These are phyloP conservation scores for Zaprionus vittiger DNA, from an alignment of 1,140 invertebrate species.

Conservation along the genomic window DNA sequence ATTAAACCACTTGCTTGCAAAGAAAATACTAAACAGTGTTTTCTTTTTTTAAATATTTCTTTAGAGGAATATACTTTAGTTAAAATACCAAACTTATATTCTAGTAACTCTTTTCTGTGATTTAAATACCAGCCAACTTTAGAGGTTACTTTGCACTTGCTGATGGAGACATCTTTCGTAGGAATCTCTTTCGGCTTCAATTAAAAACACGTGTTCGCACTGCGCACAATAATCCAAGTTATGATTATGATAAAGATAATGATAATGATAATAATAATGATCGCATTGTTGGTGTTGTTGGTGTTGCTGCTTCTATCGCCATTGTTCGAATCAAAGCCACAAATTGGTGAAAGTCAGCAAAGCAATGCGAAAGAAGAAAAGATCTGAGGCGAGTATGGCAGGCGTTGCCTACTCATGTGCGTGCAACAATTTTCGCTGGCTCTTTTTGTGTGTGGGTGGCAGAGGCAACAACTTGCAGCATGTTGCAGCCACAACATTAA, in stretches of 20 bases:
- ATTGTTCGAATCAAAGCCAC: constrained; percentile 64
- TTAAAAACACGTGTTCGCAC: constrained; percentile 33
- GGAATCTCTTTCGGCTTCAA: not conserved
- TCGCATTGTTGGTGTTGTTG: constrained; percentile 6
- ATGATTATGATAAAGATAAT: constrained; percentile 27
- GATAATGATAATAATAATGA: constrained; percentile 39
- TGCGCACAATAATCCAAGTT: constrained; percentile 20
- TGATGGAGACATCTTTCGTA: not conserved
- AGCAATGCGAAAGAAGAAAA: constrained; percentile 43
- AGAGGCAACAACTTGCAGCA: constrained; percentile 25
- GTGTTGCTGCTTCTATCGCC: constrained; percentile 7
- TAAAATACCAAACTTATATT: not conserved
- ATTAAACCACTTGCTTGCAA: no score
- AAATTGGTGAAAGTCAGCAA: constrained; percentile 72
- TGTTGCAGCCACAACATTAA: constrained; percentile 49
- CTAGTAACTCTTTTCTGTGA: not conserved
- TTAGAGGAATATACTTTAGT: not conserved
- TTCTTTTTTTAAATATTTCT: no score
- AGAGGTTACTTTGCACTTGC: not conserved
- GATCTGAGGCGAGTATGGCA: constrained; percentile 10
- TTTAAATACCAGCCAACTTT: not conserved
- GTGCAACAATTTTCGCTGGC: constrained; percentile 67
- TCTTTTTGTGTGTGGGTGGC: constrained; percentile 47
- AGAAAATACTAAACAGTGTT: no score
- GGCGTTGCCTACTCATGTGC: constrained; percentile 50